A percentile compares a stretch with the other conserved stretches of the same genome.
phyloP scores from a whole-genome alignment of 1,140 invertebrate genomes.

The Halesus radiatus region DNA sequence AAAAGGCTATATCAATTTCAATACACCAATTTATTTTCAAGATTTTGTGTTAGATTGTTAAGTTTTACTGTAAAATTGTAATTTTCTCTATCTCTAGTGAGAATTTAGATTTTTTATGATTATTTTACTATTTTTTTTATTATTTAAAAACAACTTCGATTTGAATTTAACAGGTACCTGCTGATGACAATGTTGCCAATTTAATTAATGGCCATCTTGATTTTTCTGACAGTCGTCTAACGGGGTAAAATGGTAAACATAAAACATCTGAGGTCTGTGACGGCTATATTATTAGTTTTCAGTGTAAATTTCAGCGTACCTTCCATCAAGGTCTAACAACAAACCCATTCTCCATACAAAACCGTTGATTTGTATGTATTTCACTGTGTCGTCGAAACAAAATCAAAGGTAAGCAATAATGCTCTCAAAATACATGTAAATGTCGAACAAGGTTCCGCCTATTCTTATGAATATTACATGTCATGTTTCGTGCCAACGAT shows the following conservation, averaged over 20 bases:
- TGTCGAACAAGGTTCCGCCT: conserved; percentile 35
- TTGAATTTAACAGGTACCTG: neutral
- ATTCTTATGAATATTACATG: conserved; percentile 34
- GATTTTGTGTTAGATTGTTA: too few relatives aligned
- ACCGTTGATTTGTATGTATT: conserved; percentile 21
- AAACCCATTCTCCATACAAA: neutral
- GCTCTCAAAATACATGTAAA: neutral
- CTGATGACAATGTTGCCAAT: conserved; percentile 1
- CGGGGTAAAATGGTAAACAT: conserved; percentile 54
- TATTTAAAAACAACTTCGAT: too few relatives aligned
- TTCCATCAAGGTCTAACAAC: conserved; percentile 1
- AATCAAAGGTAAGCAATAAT: conserved; percentile 32
- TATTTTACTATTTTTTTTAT: too few relatives aligned
- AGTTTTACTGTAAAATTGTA: too few relatives aligned
- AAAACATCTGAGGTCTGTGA: conserved; percentile 48
- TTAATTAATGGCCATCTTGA: conserved; percentile 14
- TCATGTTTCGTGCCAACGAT: conserved; percentile 41
- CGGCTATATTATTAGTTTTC: conserved; percentile 45
- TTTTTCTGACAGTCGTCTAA: conserved; percentile 51
- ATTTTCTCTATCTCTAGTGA: too few relatives aligned
- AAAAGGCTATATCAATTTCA: too few relatives aligned
- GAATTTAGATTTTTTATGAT: too few relatives aligned
- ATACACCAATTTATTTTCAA: too few relatives aligned
- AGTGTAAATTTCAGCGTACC: neutral
- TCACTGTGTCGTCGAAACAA: conserved; percentile 13